Evolutionary conservation across 2,797 vertebrate species (phyloP).

Genomic region (Sylvia borin): DNA sequence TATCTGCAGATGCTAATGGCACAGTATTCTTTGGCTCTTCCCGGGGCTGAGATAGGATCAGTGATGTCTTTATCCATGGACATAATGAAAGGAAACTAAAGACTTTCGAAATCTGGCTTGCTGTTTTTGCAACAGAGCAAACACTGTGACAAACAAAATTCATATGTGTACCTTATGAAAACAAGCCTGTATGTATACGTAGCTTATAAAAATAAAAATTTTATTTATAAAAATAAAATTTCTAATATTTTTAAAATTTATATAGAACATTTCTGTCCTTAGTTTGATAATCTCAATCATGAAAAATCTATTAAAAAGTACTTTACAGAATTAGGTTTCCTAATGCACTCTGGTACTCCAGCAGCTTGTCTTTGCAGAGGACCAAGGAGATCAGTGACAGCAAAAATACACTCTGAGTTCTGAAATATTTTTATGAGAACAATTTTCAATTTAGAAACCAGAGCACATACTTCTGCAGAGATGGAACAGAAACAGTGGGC

Average conservation of each 20-base stretch:
- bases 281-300: background rate
- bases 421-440: background rate
- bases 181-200: too few relatives aligned
- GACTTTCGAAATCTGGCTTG: background rate
- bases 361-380: background rate
- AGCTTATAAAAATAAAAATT: background rate
- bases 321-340: background rate
- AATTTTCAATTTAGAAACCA: background rate
- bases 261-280: background rate
- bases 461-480: background rate
- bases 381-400: background rate
- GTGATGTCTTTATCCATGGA: background rate
- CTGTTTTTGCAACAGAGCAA: background rate
- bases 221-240: too few relatives aligned
- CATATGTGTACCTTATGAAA: background rate
- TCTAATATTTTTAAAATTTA: background rate
- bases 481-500: background rate
- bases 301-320: background rate
- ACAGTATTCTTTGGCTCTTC: background rate
- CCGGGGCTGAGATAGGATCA: background rate
- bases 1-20: background rate
- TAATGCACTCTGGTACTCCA: background rate
- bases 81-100: background rate
- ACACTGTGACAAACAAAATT: background rate
- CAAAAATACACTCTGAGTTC: background rate